Evolutionary conservation across 2,888 invertebrate genomes (phyloP).

Genomic region (Mythimna vitellina): DNA sequence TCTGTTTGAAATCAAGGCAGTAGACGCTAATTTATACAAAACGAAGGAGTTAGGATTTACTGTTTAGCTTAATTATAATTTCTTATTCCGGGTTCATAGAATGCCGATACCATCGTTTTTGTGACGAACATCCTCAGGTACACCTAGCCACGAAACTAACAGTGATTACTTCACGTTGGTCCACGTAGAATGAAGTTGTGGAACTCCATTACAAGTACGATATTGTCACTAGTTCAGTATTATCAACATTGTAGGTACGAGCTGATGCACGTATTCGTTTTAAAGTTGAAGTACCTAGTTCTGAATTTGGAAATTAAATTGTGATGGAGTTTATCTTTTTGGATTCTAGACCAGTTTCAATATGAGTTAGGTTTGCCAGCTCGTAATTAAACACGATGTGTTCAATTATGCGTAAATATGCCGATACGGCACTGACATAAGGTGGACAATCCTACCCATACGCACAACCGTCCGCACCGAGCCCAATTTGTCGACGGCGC

Average conservation of each 20-base stretch:
- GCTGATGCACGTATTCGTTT: not conserved
- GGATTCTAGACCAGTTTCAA: not conserved
- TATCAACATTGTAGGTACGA: conserved; percentile 54
- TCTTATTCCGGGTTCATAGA: not conserved
- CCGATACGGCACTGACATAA: no score
- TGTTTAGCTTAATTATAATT: not conserved
- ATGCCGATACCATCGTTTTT: not conserved
- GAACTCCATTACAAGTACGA: conserved; percentile 54
- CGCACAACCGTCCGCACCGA: no score
- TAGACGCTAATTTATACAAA: not conserved
- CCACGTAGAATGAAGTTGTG: conserved; percentile 34
- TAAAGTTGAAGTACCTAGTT: conserved; percentile 24
- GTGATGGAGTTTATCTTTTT: not conserved
- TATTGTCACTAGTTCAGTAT: conserved; percentile 27
- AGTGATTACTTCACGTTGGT: conserved; percentile 31
- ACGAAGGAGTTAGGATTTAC: not conserved
- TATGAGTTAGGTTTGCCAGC: no score
- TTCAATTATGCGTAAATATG: no score
- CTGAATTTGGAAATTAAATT: conserved; percentile 6
- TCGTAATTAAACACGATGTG: no score
- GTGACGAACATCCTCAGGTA: not conserved
- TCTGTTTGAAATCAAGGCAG: no score
- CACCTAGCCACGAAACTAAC: not conserved
- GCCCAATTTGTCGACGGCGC: no score
- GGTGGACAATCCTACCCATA: no score